Conservation (phyloP, 2,797 vertebrate species). For the Poecilia wingei region DNA sequence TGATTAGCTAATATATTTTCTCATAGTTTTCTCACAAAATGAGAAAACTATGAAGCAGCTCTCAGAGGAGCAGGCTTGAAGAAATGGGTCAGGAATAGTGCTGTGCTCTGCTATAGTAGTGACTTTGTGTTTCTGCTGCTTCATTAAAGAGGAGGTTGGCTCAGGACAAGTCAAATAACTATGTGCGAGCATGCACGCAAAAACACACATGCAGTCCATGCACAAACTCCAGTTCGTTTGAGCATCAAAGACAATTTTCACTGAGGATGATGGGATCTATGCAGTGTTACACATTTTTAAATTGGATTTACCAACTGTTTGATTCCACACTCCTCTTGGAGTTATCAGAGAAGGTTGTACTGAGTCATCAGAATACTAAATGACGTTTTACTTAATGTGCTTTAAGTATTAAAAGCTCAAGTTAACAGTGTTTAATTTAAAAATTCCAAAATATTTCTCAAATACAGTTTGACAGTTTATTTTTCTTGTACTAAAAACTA, state of each 20-base stretch:
- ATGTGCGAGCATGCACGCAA: not conserved
- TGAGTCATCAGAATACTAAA: slow-evolving; percentile 9
- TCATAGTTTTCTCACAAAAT: slow-evolving; percentile 40
- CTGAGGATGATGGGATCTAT: slow-evolving; percentile 26
- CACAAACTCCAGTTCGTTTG: slow-evolving; percentile 5
- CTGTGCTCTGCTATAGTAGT: slow-evolving; percentile 55
- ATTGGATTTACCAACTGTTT: slow-evolving; percentile 45
- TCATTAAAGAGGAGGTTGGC: slow-evolving; percentile 62
- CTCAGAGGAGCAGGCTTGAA: slow-evolving; percentile 58
- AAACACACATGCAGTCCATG: not conserved
- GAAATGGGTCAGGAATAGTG: slow-evolving; percentile 73
- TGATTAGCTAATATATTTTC: no score
- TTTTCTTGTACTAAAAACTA: slow-evolving; percentile 3
- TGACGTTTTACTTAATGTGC: slow-evolving; percentile 12
- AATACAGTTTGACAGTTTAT: not conserved
- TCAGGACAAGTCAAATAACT: slow-evolving; percentile 50
- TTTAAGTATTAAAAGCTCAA: slow-evolving; percentile 2
- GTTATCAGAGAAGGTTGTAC: slow-evolving; percentile 49
- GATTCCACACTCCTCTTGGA: slow-evolving; percentile 41
- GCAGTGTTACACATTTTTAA: slow-evolving; percentile 44
- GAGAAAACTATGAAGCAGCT: slow-evolving; percentile 61
- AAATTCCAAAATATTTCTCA: slow-evolving; percentile 10
- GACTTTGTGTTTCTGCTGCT: slow-evolving; percentile 56
- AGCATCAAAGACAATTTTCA: slow-evolving; percentile 36
- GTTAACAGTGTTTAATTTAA: slow-evolving; percentile 13